Conservation (phyloP, 2,888 invertebrate genomes). For the Eupithecia subfuscata region DNA sequence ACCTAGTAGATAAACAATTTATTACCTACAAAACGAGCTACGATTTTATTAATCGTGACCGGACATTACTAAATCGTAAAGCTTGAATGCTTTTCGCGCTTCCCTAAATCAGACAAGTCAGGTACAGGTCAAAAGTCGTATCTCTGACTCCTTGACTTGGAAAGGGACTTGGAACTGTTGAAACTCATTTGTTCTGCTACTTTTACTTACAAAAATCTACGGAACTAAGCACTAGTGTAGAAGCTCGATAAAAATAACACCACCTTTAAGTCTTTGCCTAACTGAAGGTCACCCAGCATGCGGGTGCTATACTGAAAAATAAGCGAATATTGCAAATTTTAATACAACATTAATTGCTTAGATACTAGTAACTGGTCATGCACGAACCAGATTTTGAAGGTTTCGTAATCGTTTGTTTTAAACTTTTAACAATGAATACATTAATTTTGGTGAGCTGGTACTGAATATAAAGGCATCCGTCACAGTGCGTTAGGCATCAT, state of each 20-base stretch:
- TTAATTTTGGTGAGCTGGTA: conserved; percentile 10
- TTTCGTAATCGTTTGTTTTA: conserved; percentile 43
- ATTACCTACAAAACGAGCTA: background rate
- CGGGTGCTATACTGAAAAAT: conserved; percentile 3
- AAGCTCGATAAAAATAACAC: background rate
- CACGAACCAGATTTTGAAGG: conserved; percentile 41
- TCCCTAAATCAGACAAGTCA: too few relatives aligned
- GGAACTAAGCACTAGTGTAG: background rate
- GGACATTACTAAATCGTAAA: too few relatives aligned
- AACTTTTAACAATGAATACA: conserved; percentile 19
- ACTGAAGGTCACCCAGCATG: conserved; percentile 2
- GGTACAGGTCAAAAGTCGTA: background rate
- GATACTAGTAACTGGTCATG: conserved; percentile 31
- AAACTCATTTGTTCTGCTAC: background rate
- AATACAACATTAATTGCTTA: conserved; percentile 9
- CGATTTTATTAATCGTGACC: background rate
- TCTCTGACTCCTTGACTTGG: background rate
- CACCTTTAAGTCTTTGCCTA: background rate
- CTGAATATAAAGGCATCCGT: conserved; percentile 69
- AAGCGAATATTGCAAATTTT: conserved; percentile 10
- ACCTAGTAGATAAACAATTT: background rate
- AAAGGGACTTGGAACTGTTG: background rate
- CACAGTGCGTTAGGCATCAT: conserved; percentile 64
- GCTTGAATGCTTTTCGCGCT: background rate
- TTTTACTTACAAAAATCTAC: background rate